phyloP scores from a whole-genome alignment of 2,113 vertebrate species.

The Tonatia bakeri region DNA sequence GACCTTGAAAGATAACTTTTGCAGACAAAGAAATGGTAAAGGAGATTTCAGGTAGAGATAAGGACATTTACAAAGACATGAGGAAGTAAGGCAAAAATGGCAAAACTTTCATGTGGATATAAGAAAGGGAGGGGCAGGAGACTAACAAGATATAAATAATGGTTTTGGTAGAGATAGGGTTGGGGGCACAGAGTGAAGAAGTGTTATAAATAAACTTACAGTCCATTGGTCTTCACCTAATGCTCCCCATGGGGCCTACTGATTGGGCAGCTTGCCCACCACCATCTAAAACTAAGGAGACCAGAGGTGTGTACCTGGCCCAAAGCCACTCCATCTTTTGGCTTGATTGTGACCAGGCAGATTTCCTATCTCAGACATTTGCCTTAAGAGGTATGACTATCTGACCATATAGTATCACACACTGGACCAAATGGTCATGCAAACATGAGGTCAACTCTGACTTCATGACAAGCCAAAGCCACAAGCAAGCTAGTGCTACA shows the following conservation, averaged over 20 bases:
- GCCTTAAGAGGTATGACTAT: neutral
- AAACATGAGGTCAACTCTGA: neutral
- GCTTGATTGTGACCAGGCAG: neutral
- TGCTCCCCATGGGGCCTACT: neutral
- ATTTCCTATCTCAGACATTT: neutral
- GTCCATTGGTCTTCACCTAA: neutral
- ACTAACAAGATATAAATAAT: neutral
- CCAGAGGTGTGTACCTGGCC: neutral
- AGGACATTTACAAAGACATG: neutral
- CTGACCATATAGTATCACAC: neutral
- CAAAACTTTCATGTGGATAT: neutral
- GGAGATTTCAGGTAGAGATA: neutral
- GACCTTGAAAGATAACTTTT: neutral
- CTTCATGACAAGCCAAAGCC: neutral
- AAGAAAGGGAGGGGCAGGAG: neutral
- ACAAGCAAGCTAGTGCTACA: neutral
- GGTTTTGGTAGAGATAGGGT: neutral
- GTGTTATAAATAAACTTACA: neutral
- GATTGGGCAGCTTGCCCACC: neutral
- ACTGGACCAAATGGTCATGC: neutral
- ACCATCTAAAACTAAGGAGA: neutral
- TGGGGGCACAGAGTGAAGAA: neutral
- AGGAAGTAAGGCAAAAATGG: neutral
- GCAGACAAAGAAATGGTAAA: neutral
- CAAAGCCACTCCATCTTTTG: neutral